These are phyloP conservation scores for Geodia barretti DNA, from an alignment of 37 sponge, comb jelly and placozoan genomes.

Conservation along the genomic window DNA sequence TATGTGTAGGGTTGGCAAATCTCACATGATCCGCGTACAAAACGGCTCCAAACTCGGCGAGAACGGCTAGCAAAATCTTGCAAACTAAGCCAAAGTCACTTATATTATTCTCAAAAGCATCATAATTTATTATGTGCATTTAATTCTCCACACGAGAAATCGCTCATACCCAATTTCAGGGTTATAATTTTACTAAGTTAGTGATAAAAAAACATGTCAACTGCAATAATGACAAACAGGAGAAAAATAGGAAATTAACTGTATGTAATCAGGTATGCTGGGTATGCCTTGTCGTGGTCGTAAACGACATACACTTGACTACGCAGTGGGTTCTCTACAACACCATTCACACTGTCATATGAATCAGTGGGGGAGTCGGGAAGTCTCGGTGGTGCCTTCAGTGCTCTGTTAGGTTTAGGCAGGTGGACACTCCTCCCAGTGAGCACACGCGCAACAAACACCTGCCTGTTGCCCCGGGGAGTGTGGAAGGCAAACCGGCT, in stretches of 20 bases:
- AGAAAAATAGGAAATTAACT: too few relatives aligned
- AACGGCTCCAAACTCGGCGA: too few relatives aligned
- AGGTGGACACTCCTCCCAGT: slow-evolving; percentile 40
- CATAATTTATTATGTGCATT: too few relatives aligned
- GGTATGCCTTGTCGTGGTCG: slow-evolving; percentile 79
- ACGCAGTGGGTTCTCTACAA: neutral
- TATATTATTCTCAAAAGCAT: too few relatives aligned
- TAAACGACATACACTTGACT: slow-evolving; percentile 75
- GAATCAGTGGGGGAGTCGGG: neutral
- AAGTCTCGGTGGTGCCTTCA: neutral
- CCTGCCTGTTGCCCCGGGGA: slow-evolving; percentile 19
- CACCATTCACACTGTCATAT: slow-evolving; percentile 81
- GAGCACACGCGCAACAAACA: slow-evolving; percentile 57
- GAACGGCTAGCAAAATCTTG: too few relatives aligned
- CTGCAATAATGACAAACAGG: neutral
- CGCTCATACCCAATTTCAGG: too few relatives aligned
- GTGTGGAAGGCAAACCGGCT: slow-evolving; percentile 15
- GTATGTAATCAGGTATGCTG: slow-evolving; percentile 83
- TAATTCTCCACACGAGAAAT: too few relatives aligned
- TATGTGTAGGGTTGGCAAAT: too few relatives aligned
- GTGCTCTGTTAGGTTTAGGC: neutral
- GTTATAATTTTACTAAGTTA: too few relatives aligned
- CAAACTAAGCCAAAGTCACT: too few relatives aligned
- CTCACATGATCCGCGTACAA: too few relatives aligned
- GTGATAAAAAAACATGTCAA: neutral